Base-by-base conservation (phyloP, 2,888 invertebrate species). In the Hoplodrina ambigua region DNA sequence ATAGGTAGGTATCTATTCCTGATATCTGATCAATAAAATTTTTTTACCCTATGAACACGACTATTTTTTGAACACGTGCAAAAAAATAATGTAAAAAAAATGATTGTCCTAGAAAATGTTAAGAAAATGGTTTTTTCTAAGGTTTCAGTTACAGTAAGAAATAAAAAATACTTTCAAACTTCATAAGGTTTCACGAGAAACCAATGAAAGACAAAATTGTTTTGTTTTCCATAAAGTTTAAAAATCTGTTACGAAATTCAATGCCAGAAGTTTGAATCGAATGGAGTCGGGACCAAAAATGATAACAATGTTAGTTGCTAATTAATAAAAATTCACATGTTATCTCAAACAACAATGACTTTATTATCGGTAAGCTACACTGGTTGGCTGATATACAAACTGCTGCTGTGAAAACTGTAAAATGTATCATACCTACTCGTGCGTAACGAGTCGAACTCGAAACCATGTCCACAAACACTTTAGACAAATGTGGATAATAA, bases 311-410 rank as follows among this genome's bases (percentile, higher is more conserved):
- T 57, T 60, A 61, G 44, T 68, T 58, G 46, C 62, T 75, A 52
- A 67, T 67, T 76, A 76, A 71, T 76, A 37, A 67, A 76, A 76
- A 72, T 25, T 74, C 37, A 53, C 52, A 59, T 77, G 77, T 67
- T 67, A 77, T 76, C 77, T 76, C 25, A 33, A 72, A 75, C 58
- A 60, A 65, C 60, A 69, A 69, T 78, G 73, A 66, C 62, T 69
- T 63, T 76, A 55, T 65, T 65, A 77, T 78, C 69, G 65, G 73
- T 56, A 50, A 52, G 50, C 53, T 52, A 67, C 58, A 50, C 25
- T 37, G 37, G 59, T 54, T 63, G 37, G 59, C 58, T 66, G 55
- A 52, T 67, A 68, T 56, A 64, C 15, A 53, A 69, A 73, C 56
- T 44, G 49, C 68, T 75, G 71, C 68, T 66, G 54, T 49, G 46